Evolutionary conservation across 2,888 invertebrate genomes (phyloP).

Genomic region (Polylopha cassiicola): DNA sequence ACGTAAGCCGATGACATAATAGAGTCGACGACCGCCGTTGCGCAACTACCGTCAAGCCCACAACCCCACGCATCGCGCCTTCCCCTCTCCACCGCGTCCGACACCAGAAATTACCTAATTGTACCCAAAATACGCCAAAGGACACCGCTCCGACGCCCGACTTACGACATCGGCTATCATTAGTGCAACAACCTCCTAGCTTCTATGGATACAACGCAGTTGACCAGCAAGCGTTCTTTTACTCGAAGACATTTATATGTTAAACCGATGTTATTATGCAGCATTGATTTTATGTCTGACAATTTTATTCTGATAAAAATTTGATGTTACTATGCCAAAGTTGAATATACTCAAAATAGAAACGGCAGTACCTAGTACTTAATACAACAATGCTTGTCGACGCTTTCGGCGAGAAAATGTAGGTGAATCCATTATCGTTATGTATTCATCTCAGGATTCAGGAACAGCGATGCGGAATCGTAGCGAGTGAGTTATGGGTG

Average conservation of each 20-base stretch:
- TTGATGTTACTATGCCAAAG: no score
- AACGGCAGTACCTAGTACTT: no score
- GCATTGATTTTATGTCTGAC: no score
- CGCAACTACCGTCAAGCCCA: slow-evolving; percentile 67
- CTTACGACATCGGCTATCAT: slow-evolving; percentile 62
- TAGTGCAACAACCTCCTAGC: slow-evolving; percentile 67
- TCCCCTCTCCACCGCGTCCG: slow-evolving; percentile 45
- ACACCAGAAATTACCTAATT: slow-evolving; percentile 66
- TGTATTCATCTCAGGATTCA: slow-evolving; percentile 49
- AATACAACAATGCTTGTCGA: no score
- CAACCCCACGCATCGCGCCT: slow-evolving; percentile 65
- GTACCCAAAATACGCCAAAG: slow-evolving; percentile 69
- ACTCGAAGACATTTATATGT: slow-evolving; percentile 50
- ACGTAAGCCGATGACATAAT: slow-evolving; percentile 76
- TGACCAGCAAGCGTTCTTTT: slow-evolving; percentile 38
- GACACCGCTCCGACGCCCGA: slow-evolving; percentile 61
- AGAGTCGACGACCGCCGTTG: slow-evolving; percentile 75
- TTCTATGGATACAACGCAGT: slow-evolving; percentile 44
- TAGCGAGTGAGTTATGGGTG: slow-evolving; percentile 45
- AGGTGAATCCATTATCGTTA: slow-evolving; percentile 27
- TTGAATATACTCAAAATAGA: no score
- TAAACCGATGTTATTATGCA: slow-evolving; percentile 31
- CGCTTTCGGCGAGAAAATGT: slow-evolving; percentile 1
- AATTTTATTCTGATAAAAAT: no score
- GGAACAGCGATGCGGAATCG: slow-evolving; percentile 41